Base-by-base conservation (phyloP, 2,113 vertebrate genomes). In the Euleptes europaea region DNA sequence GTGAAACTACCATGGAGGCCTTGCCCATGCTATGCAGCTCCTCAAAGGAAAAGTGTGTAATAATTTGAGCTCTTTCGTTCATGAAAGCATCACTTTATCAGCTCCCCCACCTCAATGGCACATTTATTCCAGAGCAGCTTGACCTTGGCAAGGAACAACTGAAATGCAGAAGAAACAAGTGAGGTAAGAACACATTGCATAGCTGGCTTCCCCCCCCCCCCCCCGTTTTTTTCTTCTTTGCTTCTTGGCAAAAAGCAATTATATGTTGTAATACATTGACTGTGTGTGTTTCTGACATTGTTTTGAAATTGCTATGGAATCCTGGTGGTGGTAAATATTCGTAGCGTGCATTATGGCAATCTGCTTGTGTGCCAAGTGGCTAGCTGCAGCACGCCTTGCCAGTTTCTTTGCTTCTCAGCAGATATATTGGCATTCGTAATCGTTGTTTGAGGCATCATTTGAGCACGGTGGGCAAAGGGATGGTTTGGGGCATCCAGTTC, bases 261-360 rank as follows among this genome's bases (percentile, higher is more conserved):
- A 47, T 26, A 47, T 47, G 31, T 17, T 44, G 1, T 63, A 72
- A 63, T 26, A 33, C 31, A 44, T 21, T n/a, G 15, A 60, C 51
- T 65, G 4, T 75, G 54, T 33, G 11, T 65, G 17, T 49, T 75
- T 83, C 17, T 83, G 57, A 12, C 31, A 23, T 73, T 66, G 71
- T 83, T 83, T 75, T 33, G 60, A 79, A 66, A 79, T 79, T 66
- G 60, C 60, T 44, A 79, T 79, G 78, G 60, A 79, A 66, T 79
- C 78, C 15, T 66, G 49, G 33, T 57, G 75, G 9, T 44, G 78
- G 35, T 66, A 23, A 80, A 33, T 31, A 15, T 75, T 74, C 31
- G 23, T 47, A 74, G 71, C 21, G 14, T 74, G 71, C 71, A 74
- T 33, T 44, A 2, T 33, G 51, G 44, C 51, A 83, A 60, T 75